Conservation (phyloP, 2,888 invertebrate genomes). For the Ethmia dodecea region DNA sequence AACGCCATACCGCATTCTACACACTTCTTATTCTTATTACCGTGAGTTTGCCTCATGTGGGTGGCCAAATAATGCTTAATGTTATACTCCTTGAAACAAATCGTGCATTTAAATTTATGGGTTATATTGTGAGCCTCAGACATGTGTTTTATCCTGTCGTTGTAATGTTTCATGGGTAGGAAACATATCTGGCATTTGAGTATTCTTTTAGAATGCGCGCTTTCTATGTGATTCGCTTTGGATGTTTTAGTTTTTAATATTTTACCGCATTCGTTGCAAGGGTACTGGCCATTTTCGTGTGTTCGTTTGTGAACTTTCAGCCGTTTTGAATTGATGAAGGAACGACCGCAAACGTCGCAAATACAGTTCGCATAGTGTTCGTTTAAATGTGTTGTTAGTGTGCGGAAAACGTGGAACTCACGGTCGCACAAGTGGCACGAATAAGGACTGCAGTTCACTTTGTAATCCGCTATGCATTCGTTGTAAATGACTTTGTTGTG, state of each 20-base stretch:
- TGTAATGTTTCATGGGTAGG: conserved; percentile 63
- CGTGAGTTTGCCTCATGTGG: conserved; percentile 62
- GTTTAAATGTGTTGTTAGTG: conserved; percentile 62
- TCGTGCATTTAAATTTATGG: conserved; percentile 52
- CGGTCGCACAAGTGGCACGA: conserved; percentile 49
- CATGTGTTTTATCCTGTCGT: conserved; percentile 63
- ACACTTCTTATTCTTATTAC: conserved; percentile 64
- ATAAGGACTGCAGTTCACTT: conserved; percentile 50
- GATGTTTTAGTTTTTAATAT: conserved; percentile 53
- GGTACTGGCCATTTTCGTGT: conserved; percentile 60
- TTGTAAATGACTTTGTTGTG: conserved; percentile 52
- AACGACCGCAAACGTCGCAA: conserved; percentile 70
- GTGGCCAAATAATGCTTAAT: conserved; percentile 64
- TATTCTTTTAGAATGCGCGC: conserved; percentile 49
- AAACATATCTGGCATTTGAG: conserved; percentile 60
- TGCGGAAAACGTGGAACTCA: conserved; percentile 59
- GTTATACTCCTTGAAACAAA: conserved; percentile 51
- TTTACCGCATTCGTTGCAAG: conserved; percentile 52
- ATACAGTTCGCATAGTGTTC: conserved; percentile 69
- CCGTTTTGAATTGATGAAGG: conserved; percentile 65
- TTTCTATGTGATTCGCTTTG: conserved; percentile 55
- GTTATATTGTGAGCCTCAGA: conserved; percentile 57
- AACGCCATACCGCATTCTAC: conserved; percentile 66
- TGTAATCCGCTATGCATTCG: conserved; percentile 63
- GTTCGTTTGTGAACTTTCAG: conserved; percentile 67